Percentiles rank a stretch among this genome's conserved stretches.
phyloP scores from a whole-genome alignment of 2,888 invertebrate genomes.

The Loripinus fragilis region DNA sequence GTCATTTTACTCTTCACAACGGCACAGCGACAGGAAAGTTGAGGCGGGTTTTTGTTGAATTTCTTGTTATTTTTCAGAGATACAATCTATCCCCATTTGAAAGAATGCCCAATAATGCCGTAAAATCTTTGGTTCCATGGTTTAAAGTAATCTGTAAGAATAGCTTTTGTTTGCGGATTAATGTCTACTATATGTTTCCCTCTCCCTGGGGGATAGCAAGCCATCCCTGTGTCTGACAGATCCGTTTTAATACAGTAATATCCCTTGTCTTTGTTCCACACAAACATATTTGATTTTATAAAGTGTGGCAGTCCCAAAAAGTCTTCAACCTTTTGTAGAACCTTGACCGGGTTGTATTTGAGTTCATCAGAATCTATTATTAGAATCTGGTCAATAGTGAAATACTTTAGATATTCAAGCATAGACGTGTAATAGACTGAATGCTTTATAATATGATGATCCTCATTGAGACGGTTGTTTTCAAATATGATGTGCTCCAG shows the following conservation, averaged over 20 bases:
- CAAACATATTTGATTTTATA: conserved; percentile 89
- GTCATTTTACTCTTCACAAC: too few relatives aligned
- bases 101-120: conserved; percentile 94
- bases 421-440: conserved; percentile 39
- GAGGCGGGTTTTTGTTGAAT: too few relatives aligned
- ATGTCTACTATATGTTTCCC: conserved; percentile 86
- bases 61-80: too few relatives aligned
- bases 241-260: conserved; percentile 92
- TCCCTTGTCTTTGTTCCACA: conserved; percentile 97
- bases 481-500: too few relatives aligned
- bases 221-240: conserved; percentile 84
- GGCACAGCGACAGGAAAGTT: too few relatives aligned
- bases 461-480: too few relatives aligned
- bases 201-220: conserved; percentile 94
- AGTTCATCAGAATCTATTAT: conserved; percentile 61
- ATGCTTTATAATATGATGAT: not conserved
- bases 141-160: conserved; percentile 74
- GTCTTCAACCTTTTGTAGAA: conserved; percentile 71
- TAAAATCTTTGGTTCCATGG: conserved; percentile 84
- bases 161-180: not conserved
- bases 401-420: conserved; percentile 94
- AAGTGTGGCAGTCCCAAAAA: conserved; percentile 72
- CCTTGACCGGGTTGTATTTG: conserved; percentile 66
- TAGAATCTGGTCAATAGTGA: conserved; percentile 90
- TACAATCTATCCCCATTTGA: conserved; percentile 91